These are phyloP conservation scores for Chrysaora quinquecirrha DNA, from an alignment of 30 jellyfish, hydroid and myxozoan genomes.

Conservation along the genomic window DNA sequence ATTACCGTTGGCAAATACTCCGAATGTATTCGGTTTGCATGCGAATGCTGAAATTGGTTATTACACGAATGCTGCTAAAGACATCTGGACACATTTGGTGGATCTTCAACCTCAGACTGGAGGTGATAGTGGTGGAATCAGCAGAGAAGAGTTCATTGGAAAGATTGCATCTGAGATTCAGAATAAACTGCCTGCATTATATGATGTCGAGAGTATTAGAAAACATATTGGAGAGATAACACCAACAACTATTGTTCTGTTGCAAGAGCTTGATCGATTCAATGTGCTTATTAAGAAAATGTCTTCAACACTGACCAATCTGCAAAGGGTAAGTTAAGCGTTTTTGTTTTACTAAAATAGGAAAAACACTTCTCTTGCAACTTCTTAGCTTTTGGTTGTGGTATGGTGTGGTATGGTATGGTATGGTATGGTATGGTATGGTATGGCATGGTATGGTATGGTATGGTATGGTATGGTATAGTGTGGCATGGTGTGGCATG, in stretches of 20 bases:
- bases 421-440: too few relatives aligned
- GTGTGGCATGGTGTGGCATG: too few relatives aligned
- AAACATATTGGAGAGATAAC: slow-evolving; percentile 81
- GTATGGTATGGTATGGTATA: too few relatives aligned
- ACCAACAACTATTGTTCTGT: slow-evolving; percentile 91
- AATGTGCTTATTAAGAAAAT: slow-evolving; percentile 83
- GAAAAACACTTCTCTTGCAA: too few relatives aligned
- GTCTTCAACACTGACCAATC: slow-evolving; percentile 75
- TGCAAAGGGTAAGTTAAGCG: slow-evolving; percentile 71
- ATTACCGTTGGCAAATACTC: slow-evolving; percentile 86
- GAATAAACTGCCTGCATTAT: slow-evolving; percentile 78
- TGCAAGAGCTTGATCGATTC: slow-evolving; percentile 95
- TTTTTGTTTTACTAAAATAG: too few relatives aligned
- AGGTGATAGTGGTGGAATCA: slow-evolving; percentile 91
- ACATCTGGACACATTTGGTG: slow-evolving; percentile 90
- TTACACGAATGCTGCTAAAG: slow-evolving; percentile 96
- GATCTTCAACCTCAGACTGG: slow-evolving; percentile 99
- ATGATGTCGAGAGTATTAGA: slow-evolving; percentile 75
- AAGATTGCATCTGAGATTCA: slow-evolving; percentile 93
- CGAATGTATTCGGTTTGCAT: slow-evolving; percentile 95
- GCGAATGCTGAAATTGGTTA: slow-evolving; percentile 97
- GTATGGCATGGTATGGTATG: too few relatives aligned
- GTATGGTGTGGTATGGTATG: too few relatives aligned
- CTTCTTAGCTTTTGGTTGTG: too few relatives aligned
- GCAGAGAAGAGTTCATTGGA: slow-evolving; percentile 95